A percentile compares a stretch with the other conserved stretches of the same genome.
phyloP scores from a whole-genome alignment of 2,888 invertebrate species.

The Campaea margaritaria region DNA sequence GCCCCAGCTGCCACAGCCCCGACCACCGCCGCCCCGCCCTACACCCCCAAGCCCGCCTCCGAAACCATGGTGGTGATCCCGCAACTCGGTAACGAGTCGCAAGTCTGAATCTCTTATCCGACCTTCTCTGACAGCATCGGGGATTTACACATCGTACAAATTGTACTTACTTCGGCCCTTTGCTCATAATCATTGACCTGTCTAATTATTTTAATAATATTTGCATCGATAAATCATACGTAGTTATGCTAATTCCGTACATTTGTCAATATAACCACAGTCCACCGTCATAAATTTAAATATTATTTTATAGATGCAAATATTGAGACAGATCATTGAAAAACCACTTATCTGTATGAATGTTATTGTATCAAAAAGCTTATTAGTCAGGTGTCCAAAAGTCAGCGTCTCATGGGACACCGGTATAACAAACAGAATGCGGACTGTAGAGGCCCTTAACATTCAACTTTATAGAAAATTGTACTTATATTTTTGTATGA shows the following conservation, averaged over 20 bases:
- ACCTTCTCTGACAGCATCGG: constrained; percentile 38
- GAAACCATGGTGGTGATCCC: constrained; percentile 73
- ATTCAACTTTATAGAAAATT: constrained; percentile 15
- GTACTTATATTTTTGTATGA: constrained; percentile 32
- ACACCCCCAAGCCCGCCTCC: constrained; percentile 43
- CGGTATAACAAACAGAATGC: background rate
- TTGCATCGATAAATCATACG: background rate
- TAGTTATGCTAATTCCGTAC: too few relatives aligned
- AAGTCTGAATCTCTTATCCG: constrained; percentile 68
- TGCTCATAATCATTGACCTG: background rate
- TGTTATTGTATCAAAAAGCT: too few relatives aligned
- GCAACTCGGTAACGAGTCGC: constrained; percentile 61
- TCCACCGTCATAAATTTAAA: background rate
- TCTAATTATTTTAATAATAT: background rate
- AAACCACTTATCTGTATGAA: background rate
- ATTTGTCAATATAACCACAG: background rate
- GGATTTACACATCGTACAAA: constrained; percentile 36
- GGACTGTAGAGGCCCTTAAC: constrained; percentile 19
- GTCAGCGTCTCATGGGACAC: too few relatives aligned
- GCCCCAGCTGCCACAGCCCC: background rate
- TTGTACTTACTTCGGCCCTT: constrained; percentile 14
- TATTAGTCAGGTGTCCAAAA: too few relatives aligned
- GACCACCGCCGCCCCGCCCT: constrained; percentile 30
- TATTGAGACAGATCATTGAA: background rate
- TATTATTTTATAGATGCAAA: background rate